Conservation (phyloP, 2,888 invertebrate species). For the Agrotis ipsilon region DNA sequence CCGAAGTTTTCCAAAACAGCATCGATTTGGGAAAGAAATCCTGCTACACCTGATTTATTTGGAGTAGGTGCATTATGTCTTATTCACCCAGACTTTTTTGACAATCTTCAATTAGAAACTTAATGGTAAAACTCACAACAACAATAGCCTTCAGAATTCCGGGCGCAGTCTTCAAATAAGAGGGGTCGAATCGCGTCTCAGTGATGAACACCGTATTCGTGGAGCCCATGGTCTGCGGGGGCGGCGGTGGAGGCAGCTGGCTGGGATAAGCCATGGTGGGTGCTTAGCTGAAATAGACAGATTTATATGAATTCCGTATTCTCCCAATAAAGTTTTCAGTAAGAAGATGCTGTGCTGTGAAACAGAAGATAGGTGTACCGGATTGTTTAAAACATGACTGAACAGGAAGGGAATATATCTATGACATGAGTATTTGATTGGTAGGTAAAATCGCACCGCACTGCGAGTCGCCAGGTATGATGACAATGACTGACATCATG, state of each 20-base stretch:
- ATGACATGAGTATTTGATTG: no score
- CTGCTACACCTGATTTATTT: no score
- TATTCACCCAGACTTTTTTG: no score
- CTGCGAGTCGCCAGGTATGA: no score
- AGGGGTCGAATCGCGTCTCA: slow-evolving; percentile 81
- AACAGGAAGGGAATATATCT: no score
- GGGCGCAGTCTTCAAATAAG: slow-evolving; percentile 79
- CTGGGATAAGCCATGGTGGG: slow-evolving; percentile 78
- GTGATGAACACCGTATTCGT: slow-evolving; percentile 85
- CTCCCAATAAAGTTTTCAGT: background rate
- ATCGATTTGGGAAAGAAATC: no score
- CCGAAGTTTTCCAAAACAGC: no score
- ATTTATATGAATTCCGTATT: background rate
- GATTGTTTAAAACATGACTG: no score
- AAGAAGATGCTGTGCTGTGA: background rate
- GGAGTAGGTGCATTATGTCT: no score
- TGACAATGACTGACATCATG: no score
- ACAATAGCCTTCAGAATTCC: slow-evolving; percentile 81
- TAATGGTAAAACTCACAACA: slow-evolving; percentile 78
- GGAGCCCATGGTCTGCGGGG: slow-evolving; percentile 83
- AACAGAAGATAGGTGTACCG: no score
- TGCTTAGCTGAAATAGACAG: slow-evolving; percentile 49
- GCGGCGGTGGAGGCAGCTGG: slow-evolving; percentile 69
- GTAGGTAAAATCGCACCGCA: no score
- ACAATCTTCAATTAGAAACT: background rate